Evolutionary conservation across 2,113 vertebrate genomes (phyloP), one percentile per base, ranked within the genome.

Genomic region (Rhizomys pruinosus): DNA sequence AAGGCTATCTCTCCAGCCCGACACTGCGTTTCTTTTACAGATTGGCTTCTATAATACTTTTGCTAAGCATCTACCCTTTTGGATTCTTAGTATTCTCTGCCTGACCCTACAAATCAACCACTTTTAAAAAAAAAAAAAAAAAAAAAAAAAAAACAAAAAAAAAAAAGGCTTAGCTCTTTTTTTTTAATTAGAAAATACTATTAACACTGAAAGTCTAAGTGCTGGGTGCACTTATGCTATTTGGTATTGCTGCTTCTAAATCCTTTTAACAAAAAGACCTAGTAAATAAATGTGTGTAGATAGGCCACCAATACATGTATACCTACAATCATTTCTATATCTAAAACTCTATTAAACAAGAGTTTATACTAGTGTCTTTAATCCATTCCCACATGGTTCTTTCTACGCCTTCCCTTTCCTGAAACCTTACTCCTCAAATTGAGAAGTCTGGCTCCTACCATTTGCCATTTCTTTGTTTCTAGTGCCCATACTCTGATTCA

Each of bases 341-440:
- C 55, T 73, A 27, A 81, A 88, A 37, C 90, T 64, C 63, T 7
- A 82, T 66, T 88, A 94, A 94, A 22, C 4, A 39, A 68, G 47
- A 92, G 47, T 72, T 90, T 44, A 20, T 55, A 63, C 69, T 66
- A 42, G 94, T 37, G 32, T 90, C 68, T 95, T 79, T n/a, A 93
- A 87, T 23, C 37, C 74, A 79, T 37, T 34, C 87, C n/a, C 9
- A 69, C 3, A 57, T 39, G 22, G 17, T 57, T 91, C 44, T 27
- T 73, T 89, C 57, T 63, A 94, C 63, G 34, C 34, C 74, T 76
- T 32, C 16, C 16, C 22, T 39, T 66, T 69, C 77, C 66, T 92
- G 63, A n/a, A 82, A 91, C 10, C 25, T 88, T 55, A 64, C 34
- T 64, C 80, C 80, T 25, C 59, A 87, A 87, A 92, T 39, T 44